Conservation (phyloP, 2,888 invertebrate species). For the Drosophila eohydei region DNA sequence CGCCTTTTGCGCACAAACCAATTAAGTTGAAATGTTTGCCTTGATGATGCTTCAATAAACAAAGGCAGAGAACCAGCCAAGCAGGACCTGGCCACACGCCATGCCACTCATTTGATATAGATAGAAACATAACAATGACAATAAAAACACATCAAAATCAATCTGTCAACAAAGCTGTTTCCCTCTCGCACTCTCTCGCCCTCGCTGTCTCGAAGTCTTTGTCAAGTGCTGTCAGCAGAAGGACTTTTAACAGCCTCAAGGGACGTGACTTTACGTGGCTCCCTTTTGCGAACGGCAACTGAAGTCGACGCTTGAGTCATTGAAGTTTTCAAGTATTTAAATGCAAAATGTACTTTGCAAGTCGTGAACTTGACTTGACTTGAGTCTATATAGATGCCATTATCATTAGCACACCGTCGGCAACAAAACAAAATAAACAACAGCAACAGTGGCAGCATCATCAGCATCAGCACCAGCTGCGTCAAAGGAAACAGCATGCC, state of each 20-base stretch:
- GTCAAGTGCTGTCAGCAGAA: conserved; percentile 39
- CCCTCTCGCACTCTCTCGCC: not conserved
- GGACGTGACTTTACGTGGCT: not conserved
- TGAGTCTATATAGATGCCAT: conserved; percentile 51
- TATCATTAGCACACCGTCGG: conserved; percentile 64
- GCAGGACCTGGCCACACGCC: conserved; percentile 8
- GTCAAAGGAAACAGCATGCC: conserved; percentile 62
- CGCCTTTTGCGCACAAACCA: conserved; percentile 57
- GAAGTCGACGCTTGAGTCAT: conserved; percentile 26
- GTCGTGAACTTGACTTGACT: conserved; percentile 15
- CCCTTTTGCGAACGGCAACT: conserved; percentile 9
- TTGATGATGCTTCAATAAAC: conserved; percentile 30
- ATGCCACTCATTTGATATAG: not conserved
- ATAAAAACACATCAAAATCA: conserved; percentile 79
- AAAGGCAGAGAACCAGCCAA: conserved; percentile 12
- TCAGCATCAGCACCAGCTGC: conserved; percentile 23
- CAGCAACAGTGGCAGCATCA: conserved; percentile 7
- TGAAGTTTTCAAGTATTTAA: conserved; percentile 72
- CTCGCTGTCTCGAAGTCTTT: not conserved
- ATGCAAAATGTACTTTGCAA: conserved; percentile 52
- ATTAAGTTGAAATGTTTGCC: conserved; percentile 76
- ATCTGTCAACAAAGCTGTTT: conserved; percentile 68
- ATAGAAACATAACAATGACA: conserved; percentile 70
- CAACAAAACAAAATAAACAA: conserved; percentile 6
- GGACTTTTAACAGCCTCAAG: conserved; percentile 2